Percentiles rank a stretch among this genome's conserved stretches.
phyloP scores from a whole-genome alignment of 1,140 invertebrate genomes.

The Caenorhabditis remanei region DNA sequence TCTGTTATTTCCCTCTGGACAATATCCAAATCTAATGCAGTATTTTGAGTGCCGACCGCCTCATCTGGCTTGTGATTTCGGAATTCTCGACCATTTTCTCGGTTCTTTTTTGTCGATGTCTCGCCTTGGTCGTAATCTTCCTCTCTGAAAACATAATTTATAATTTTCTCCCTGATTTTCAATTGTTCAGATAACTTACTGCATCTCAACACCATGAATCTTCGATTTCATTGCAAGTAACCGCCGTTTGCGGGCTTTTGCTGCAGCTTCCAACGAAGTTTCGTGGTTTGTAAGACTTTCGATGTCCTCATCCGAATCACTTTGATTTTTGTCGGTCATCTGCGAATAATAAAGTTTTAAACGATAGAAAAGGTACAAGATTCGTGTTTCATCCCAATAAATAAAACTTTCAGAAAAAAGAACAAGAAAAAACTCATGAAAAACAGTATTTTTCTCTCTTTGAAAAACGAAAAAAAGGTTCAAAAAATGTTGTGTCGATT shows the following conservation, averaged over 20 bases:
- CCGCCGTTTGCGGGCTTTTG: slow-evolving; percentile 57
- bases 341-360: background rate
- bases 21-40: slow-evolving; percentile 25
- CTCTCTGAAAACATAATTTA: slow-evolving; percentile 44
- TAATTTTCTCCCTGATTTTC: too few relatives aligned
- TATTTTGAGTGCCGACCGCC: background rate
- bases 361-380: background rate
- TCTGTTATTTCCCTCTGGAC: slow-evolving; percentile 56
- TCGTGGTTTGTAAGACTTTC: slow-evolving; percentile 39
- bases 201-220: slow-evolving; percentile 61
- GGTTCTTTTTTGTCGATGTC: slow-evolving; percentile 53
- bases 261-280: slow-evolving; percentile 45
- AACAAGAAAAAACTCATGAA: background rate
- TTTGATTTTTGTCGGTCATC: slow-evolving; percentile 43
- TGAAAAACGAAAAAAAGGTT: background rate
- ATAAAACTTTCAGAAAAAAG: background rate
- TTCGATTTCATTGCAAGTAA: slow-evolving; percentile 61
- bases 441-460: background rate
- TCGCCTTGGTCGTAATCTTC: slow-evolving; percentile 57
- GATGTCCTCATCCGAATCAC: slow-evolving; percentile 47
- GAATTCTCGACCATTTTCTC: slow-evolving; percentile 3
- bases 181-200: background rate
- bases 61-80: slow-evolving; percentile 59
- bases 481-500: background rate
- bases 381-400: background rate